These are phyloP conservation scores for Mesoclemmys tuberculata DNA, from an alignment of 2,113 vertebrate genomes.

Conservation along the genomic window DNA sequence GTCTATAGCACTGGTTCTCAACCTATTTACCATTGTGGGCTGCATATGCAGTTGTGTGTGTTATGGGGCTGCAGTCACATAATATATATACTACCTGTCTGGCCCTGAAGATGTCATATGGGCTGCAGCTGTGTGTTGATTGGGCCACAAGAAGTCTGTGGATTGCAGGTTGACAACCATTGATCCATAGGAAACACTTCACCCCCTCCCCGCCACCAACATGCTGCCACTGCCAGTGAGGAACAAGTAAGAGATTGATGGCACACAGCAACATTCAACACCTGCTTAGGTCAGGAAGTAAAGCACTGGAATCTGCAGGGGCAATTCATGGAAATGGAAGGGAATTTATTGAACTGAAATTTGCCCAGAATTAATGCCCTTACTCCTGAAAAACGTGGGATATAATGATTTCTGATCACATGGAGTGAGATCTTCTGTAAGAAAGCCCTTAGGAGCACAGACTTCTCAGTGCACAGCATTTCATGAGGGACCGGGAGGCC, in stretches of 20 bases:
- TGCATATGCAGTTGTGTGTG: no score
- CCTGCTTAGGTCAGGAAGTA: background rate
- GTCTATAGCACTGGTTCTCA: background rate
- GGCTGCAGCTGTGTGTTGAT: no score
- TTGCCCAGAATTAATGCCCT: background rate
- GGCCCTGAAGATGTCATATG: no score
- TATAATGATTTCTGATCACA: background rate
- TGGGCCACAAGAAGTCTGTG: no score
- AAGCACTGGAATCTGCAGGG: background rate
- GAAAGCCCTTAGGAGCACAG: background rate
- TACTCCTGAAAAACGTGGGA: background rate
- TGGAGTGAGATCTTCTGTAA: background rate
- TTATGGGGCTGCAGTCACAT: no score
- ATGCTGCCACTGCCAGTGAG: background rate
- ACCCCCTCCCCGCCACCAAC: background rate
- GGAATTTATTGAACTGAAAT: background rate
- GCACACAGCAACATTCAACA: background rate
- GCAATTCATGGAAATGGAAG: background rate
- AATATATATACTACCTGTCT: no score
- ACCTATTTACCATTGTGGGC: no score
- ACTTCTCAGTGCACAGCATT: background rate
- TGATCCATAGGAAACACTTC: background rate
- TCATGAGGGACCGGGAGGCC: no score
- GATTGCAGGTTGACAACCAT: no score
- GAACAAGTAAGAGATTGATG: background rate